Evolutionary conservation across 2,797 vertebrate genomes (phyloP).

Genomic region (Leucoraja ocellata): DNA sequence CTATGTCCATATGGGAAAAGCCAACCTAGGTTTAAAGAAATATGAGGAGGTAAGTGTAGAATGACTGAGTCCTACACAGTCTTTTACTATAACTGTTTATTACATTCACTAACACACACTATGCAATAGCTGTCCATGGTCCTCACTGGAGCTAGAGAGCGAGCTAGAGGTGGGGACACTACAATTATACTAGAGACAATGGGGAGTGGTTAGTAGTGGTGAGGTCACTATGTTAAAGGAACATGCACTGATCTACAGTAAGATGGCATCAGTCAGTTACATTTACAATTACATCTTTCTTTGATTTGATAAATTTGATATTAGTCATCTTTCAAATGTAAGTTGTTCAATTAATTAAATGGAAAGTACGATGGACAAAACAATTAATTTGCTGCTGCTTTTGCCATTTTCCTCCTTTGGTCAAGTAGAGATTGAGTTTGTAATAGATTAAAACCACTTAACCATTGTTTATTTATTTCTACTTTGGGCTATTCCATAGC

Average conservation of each 20-base stretch:
- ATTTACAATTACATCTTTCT: background rate
- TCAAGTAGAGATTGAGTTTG: background rate
- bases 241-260: background rate
- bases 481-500: background rate
- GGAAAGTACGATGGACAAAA: background rate
- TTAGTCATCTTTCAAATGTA: background rate
- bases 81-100: no score
- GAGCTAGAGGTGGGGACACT: no score
- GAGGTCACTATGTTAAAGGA: no score
- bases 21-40: conserved; percentile 65
- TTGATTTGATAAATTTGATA: background rate
- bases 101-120: no score
- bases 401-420: background rate
- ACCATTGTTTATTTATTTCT: background rate
- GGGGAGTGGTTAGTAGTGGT: no score
- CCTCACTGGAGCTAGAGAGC: no score
- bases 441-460: background rate
- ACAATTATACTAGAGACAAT: no score
- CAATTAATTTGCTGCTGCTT: background rate
- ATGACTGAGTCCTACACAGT: no score
- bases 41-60: conserved; percentile 58
- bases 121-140: no score
- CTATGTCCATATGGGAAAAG: conserved; percentile 79
- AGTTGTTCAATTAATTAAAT: background rate
- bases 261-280: conserved; percentile 41